Percentiles rank a stretch among this genome's conserved stretches.
These are phyloP conservation scores for Nowickia ferox DNA, from an alignment of 2,888 invertebrate species.

Conservation along the genomic window DNA sequence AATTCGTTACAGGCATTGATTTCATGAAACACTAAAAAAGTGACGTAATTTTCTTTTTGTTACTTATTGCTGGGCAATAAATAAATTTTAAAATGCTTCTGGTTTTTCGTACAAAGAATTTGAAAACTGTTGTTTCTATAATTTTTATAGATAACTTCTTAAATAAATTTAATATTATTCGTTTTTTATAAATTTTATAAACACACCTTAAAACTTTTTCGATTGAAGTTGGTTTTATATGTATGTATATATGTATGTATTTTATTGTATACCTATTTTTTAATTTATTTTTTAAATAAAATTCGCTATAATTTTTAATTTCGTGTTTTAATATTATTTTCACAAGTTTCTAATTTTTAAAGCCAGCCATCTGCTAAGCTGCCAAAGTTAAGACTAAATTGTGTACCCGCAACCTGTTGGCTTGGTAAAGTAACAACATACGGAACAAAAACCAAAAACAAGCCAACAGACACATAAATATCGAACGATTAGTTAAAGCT, in stretches of 20 bases:
- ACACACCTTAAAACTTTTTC: too few relatives aligned
- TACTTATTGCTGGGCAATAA: background rate
- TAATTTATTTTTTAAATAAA: background rate
- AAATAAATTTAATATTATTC: too few relatives aligned
- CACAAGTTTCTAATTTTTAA: conserved; percentile 38
- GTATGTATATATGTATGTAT: background rate
- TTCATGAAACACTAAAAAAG: conserved; percentile 8
- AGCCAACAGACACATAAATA: conserved; percentile 42
- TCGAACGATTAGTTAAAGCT: conserved; percentile 58
- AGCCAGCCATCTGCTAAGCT: conserved; percentile 69
- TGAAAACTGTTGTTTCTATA: background rate
- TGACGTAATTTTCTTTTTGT: conserved; percentile 31
- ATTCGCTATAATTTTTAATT: conserved; percentile 23
- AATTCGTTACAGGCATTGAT: background rate
- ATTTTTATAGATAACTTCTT: background rate
- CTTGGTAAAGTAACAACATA: conserved; percentile 66
- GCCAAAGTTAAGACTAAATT: conserved; percentile 69
- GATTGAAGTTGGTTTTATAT: background rate
- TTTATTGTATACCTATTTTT: background rate
- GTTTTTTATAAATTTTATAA: too few relatives aligned
- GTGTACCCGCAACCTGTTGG: conserved; percentile 42
- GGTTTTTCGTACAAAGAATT: background rate
- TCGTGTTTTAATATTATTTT: conserved; percentile 1
- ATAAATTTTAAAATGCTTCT: background rate
- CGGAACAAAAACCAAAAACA: conserved; percentile 48